phyloP scores from a whole-genome alignment of 2,797 vertebrate genomes.

The Avahi laniger region DNA sequence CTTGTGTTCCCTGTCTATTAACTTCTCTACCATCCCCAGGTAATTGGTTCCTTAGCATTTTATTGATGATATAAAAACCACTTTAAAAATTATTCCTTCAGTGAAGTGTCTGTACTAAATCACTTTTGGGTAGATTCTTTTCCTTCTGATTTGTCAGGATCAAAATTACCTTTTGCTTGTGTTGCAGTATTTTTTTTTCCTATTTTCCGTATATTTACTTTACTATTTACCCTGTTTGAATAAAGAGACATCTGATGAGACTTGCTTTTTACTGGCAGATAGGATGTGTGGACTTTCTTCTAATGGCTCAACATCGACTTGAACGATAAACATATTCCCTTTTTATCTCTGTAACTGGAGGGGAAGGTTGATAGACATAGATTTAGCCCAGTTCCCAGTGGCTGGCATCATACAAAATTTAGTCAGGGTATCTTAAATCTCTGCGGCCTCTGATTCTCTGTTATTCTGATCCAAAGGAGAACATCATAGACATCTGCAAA shows the following conservation, averaged over 20 bases:
- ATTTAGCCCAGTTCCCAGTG: neutral
- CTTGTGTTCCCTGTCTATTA: accelerated
- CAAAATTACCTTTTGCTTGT: neutral
- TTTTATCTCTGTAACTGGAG: neutral
- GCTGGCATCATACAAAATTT: neutral
- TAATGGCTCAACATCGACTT: neutral
- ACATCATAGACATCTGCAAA: neutral
- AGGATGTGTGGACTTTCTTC: neutral
- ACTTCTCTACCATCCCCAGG: neutral
- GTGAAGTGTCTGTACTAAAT: neutral
- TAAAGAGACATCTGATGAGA: neutral
- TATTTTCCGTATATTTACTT: neutral
- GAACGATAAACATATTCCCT: neutral
- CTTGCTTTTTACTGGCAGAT: neutral
- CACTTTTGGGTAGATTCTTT: neutral
- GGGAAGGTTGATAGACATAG: neutral
- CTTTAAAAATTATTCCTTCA: neutral
- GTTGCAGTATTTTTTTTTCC: neutral
- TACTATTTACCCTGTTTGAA: neutral
- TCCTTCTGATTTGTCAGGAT: neutral
- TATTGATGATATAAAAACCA: neutral
- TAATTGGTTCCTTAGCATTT: neutral
- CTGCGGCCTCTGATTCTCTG: neutral
- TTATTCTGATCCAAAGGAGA: neutral
- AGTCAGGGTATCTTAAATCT: neutral